Conservation (phyloP, 2,888 invertebrate genomes). For the Drosophila multiciliata region DNA sequence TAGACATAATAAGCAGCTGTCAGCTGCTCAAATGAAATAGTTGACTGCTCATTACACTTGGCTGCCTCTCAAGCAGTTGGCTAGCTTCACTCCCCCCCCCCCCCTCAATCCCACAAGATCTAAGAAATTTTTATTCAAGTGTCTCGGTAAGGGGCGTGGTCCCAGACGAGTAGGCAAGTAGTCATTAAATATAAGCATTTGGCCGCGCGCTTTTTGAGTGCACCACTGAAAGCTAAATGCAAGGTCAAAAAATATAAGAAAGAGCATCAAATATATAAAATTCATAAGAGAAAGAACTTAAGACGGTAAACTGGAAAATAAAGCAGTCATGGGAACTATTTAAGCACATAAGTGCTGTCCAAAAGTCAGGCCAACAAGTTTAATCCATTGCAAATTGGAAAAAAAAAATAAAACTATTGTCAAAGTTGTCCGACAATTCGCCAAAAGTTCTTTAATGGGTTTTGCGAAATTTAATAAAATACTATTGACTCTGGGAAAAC, state of each 20-base stretch:
- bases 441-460: conserved; percentile 15
- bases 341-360: neutral
- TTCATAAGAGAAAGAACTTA: conserved; percentile 41
- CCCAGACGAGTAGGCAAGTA: conserved; percentile 18
- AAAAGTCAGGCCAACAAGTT: neutral
- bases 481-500: conserved; percentile 4
- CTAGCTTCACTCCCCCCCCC: conserved; percentile 21
- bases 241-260: conserved; percentile 53
- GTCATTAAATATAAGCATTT: conserved; percentile 63
- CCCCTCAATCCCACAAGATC: conserved; percentile 2
- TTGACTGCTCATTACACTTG: conserved; percentile 31
- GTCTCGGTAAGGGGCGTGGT: conserved; percentile 6
- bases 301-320: conserved; percentile 6
- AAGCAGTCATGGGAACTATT: neutral
- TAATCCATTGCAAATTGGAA: neutral
- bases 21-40: conserved; percentile 1
- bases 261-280: conserved; percentile 11
- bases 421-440: neutral
- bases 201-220: conserved; percentile 36
- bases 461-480: conserved; percentile 22
- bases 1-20: conserved; percentile 39
- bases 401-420: too few species aligned
- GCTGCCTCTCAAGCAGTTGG: conserved; percentile 42
- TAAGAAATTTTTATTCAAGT: conserved; percentile 15
- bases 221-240: conserved; percentile 34